Evolutionary conservation across 1,140 invertebrate species (phyloP), one percentile per base, ranked within the genome.

Genomic region (Drosophila aff.): DNA sequence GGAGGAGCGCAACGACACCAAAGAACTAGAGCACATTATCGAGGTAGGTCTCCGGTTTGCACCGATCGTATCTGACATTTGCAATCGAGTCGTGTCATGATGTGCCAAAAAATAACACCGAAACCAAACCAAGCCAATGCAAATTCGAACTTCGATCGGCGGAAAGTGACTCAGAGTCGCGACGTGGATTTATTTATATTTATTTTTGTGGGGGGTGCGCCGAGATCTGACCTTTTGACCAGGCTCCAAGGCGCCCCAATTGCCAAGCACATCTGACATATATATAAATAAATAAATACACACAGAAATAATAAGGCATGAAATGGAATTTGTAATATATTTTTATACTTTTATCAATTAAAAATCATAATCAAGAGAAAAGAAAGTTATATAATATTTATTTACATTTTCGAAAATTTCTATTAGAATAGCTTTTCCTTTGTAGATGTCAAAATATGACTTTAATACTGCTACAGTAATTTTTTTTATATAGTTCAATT

Each of bases 1-100:
- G 76, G 93, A 93, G 76, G 91, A 92, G 65, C 76, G 79, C 60
- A 81, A 89, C 74, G 83, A 92, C 80, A 92, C 91, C 81, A 93
- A 92, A 92, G 89, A 92, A 81, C 82, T 93, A 75, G 92, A 93
- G 76, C 79, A 82, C 77, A 90, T 93, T 60, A 90, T 93, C 60
- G 91, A 93, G 92, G 92, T 93, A 76, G 81, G 83, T 76, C 21
- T 74, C 68, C 43, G 49, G 41, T 73, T 60, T 36, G 21, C 18
- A 15, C 3, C 40, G 63, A 66, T 66, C 40, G 63, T 52, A 67
- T 67, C 69, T 73, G 67, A 43, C 68, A 73, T 49, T 73, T 72
- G 44, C 21, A 15, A 73, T 73, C 67, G 38, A 60, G 23, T 69
- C 47, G 66, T 69, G 66, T 53, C 66, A 69, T 69, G 66, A 69